Evolutionary conservation across 2,888 invertebrate genomes (phyloP), one percentile per base, ranked within the genome.

Genomic region (Ornithoptera alexandrae): DNA sequence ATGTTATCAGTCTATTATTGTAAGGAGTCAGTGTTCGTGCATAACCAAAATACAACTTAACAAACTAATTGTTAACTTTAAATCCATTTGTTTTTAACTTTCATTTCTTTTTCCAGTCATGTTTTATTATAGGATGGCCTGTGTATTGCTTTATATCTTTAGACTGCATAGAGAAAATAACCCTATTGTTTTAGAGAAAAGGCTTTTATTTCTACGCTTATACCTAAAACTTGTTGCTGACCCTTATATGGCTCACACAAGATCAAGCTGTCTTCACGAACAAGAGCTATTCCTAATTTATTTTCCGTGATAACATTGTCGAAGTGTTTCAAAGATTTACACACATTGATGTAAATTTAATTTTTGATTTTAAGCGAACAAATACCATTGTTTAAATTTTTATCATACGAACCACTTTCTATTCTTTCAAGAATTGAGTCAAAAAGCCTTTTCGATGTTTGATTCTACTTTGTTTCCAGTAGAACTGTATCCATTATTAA

Each of bases 191-290:
- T 74, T 59, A 74, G 71, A 70, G 65, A 79, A 76, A 88, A 79
- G 81, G 85, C 83, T 82, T 77, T 77, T 74, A 81, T 85, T 86
- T 78, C 81, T 75, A 74, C 80, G 83, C 79, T 76, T 74, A 75
- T 72, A 75, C 72, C 71, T 71, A 73, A 78, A 83, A 90, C 90
- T 89, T 90, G 90, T 90, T 90, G 90, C 90, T 90, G 87, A 80
- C 83, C 83, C 84, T 82, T 77, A 81, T 83, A 82, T 81, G 83
- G 80, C 79, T 81, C 81, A 78, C 79, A 77, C 83, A 83, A 87
- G 89, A 89, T 89, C 90, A 88, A 90, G 89, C 86, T 89, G 90
- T 89, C 89, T 88, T 84, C 82, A 80, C 83, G 83, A 86, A 85
- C 87, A 85, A 86, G 84, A 79, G 86, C 84, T 85, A 85, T 84